phyloP scores from a whole-genome alignment of 2,113 vertebrate genomes.

The Pseudorasbora parva region DNA sequence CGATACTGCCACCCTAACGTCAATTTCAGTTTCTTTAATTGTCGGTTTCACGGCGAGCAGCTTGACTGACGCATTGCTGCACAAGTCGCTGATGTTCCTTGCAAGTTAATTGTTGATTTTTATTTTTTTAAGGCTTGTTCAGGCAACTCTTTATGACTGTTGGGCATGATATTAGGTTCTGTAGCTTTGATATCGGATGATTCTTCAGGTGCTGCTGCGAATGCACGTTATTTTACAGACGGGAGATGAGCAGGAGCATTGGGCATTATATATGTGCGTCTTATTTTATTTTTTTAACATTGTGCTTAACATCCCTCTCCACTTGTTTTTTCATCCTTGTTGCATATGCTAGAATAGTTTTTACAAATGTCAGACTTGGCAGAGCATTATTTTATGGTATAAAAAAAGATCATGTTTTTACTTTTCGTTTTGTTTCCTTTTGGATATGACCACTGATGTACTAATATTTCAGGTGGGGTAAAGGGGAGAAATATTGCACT shows the following conservation, averaged over 20 bases:
- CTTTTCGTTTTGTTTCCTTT: slow-evolving; percentile 42
- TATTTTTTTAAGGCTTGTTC: neutral
- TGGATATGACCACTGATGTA: slow-evolving; percentile 55
- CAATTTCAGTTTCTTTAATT: neutral
- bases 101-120: neutral
- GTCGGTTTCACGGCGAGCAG: neutral
- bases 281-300: slow-evolving; percentile 11
- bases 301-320: neutral
- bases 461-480: slow-evolving; percentile 55
- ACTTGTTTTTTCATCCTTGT: neutral
- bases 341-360: slow-evolving; percentile 26
- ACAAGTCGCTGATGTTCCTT: neutral
- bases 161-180: neutral
- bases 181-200: neutral
- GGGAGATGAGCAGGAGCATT: slow-evolving; percentile 7
- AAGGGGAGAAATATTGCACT: slow-evolving; percentile 49
- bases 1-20: neutral
- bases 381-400: slow-evolving; percentile 14
- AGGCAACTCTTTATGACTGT: neutral
- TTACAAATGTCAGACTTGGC: neutral
- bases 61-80: neutral
- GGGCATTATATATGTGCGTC: slow-evolving; percentile 22
- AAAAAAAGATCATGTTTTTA: slow-evolving; percentile 45
- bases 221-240: slow-evolving; percentile 35
- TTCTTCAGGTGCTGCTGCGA: slow-evolving; percentile 6